Percentiles rank a stretch among this genome's conserved stretches.
Conservation (phyloP, 92 coral and sea anemone genomes). For the Pocillopora meandrina region DNA sequence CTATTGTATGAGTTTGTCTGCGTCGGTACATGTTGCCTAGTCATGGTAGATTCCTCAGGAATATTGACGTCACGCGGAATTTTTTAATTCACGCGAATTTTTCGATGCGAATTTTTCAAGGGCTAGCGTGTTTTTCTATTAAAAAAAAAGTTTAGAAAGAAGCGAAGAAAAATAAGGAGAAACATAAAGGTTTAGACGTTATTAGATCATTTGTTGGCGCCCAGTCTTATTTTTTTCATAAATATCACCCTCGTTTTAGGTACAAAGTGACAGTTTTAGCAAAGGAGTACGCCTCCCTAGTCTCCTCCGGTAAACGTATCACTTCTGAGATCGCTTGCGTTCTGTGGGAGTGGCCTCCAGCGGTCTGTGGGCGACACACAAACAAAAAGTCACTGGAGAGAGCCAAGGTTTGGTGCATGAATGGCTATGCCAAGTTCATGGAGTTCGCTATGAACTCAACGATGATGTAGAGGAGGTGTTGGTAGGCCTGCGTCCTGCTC, state of each 20-base stretch:
- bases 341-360: constrained; percentile 55
- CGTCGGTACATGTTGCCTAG: not conserved
- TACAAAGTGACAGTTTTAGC: constrained; percentile 44
- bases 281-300: constrained; percentile 42
- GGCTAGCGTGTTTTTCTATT: not conserved
- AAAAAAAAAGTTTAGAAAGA: not conserved
- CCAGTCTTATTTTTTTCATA: not conserved
- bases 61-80: constrained; percentile 16
- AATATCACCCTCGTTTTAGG: not conserved
- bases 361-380: constrained; percentile 51
- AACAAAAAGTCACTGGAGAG: constrained; percentile 42
- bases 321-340: constrained; percentile 53
- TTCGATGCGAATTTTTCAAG: not conserved
- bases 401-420: constrained; percentile 51
- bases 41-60: not conserved
- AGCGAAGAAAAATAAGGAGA: not conserved
- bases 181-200: not conserved
- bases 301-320: constrained; percentile 44
- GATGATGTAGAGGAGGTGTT: constrained; percentile 24
- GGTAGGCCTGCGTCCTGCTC: constrained; percentile 42
- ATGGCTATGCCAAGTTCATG: constrained; percentile 47
- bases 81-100: not conserved
- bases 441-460: constrained; percentile 51
- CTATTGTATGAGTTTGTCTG: not conserved
- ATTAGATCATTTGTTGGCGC: not conserved